Conservation (phyloP, 1,140 invertebrate species). For the Helicorthomorpha holstii region DNA sequence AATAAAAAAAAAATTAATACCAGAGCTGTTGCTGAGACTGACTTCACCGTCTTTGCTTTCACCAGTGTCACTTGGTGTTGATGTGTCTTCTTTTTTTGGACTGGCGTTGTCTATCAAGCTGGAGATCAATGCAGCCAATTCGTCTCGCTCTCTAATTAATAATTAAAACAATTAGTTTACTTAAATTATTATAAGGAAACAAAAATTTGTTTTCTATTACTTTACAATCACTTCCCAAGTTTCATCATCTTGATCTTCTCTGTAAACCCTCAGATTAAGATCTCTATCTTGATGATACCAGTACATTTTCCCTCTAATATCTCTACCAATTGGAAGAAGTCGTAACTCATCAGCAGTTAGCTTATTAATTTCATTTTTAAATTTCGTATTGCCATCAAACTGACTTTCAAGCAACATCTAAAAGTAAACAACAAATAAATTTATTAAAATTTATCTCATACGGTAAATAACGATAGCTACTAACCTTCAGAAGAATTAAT, state of each 20-base stretch:
- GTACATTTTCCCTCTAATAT: conserved; percentile 74
- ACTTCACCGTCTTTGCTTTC: conserved; percentile 15
- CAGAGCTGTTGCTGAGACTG: background rate
- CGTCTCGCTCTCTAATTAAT: conserved; percentile 33
- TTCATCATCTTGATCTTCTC: conserved; percentile 88
- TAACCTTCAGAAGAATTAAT: conserved; percentile 66
- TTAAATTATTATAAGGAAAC: background rate
- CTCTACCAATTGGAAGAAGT: conserved; percentile 68
- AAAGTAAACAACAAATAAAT: conserved; percentile 20
- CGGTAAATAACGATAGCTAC: background rate
- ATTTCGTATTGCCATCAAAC: conserved; percentile 85
- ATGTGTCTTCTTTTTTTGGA: conserved; percentile 12
- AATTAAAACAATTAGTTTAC: background rate
- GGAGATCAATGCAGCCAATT: conserved; percentile 51
- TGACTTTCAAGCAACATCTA: conserved; percentile 80
- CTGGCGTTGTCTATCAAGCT: conserved; percentile 35
- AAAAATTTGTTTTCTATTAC: conserved; percentile 30
- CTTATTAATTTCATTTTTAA: conserved; percentile 80
- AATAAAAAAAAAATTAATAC: too few species aligned
- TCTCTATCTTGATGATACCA: conserved; percentile 83
- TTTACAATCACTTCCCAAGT: conserved; percentile 84
- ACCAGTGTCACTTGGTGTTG: conserved; percentile 10
- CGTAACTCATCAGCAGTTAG: conserved; percentile 58
- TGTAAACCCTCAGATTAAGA: conserved; percentile 76
- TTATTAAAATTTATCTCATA: background rate